A percentile compares a stretch with the other conserved stretches of the same genome.
Conservation (phyloP, 2,797 vertebrate species). For the Notolabrus celidotus region DNA sequence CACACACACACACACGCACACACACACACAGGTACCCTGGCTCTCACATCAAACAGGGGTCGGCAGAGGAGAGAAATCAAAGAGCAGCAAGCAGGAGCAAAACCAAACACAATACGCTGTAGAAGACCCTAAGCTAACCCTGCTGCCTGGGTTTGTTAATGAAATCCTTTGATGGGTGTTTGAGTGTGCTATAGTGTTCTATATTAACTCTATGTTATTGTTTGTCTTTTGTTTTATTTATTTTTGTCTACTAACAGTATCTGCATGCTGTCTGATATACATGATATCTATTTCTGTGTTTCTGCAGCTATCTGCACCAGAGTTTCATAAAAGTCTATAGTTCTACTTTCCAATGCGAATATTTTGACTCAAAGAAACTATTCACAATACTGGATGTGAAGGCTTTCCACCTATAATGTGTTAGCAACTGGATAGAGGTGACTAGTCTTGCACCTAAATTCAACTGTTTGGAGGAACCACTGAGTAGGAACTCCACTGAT, state of each 20-base stretch:
- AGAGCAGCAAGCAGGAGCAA: slow-evolving; percentile 50
- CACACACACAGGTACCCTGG: slow-evolving; percentile 9
- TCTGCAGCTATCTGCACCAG: no score
- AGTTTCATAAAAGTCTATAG: not conserved
- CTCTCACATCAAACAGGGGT: slow-evolving; percentile 66
- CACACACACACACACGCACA: slow-evolving; percentile 1
- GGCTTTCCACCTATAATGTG: not conserved
- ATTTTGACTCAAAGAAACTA: not conserved
- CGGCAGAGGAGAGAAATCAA: slow-evolving; percentile 67
- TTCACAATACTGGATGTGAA: not conserved
- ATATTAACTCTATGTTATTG: not conserved
- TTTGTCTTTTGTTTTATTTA: not conserved
- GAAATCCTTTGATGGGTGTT: slow-evolving; percentile 32
- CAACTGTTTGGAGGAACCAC: not conserved
- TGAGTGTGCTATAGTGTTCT: slow-evolving; percentile 1
- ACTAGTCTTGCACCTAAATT: not conserved
- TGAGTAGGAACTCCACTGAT: slow-evolving; percentile 1
- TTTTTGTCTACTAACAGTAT: not conserved
- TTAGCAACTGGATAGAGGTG: not conserved
- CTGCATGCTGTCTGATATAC: not conserved
- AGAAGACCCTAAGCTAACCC: slow-evolving; percentile 30
- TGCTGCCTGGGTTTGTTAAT: slow-evolving; percentile 39
- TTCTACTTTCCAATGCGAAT: not conserved
- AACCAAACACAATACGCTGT: slow-evolving; percentile 38
- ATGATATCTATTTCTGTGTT: no score